Base-by-base conservation (phyloP, 2,888 invertebrate genomes). In the Melanostoma mellinum region DNA sequence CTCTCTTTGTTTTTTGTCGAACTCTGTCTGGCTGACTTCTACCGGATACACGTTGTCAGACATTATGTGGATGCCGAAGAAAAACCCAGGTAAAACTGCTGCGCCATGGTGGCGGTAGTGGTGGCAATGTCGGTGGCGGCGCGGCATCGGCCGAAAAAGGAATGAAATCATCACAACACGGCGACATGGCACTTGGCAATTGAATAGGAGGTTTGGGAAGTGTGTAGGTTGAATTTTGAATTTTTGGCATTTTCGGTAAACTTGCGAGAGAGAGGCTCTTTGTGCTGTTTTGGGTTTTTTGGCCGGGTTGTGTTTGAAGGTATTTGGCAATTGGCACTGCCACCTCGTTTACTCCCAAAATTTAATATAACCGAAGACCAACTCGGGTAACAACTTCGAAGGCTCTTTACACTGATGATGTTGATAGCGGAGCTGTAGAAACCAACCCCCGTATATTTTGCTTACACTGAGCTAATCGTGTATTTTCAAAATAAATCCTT, bases 401-500 rank as follows among this genome's bases (percentile, higher is more conserved):
- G 42, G 20, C 20, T 20, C 20, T 20, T 1, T 52, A 44, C 44
- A 44, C 46, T 44, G 42, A 10, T 40, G n/a, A 48, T 9, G 67
- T 40, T 58, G 58, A 53, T 50, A 6, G 3, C 33, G 35, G 8
- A 55, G 46, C 6, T 9, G 35, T 50, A n/a, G 48, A 40, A 55
- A 50, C 56, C 40, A 38, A n/a, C 9, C 71, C 36, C 9, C 33
- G n/a, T 30, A 38, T 38, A 48, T 50, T 48, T 5, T 46, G 48
- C 33, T 44, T 52, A 65, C 58, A 78, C 61, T 52, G 56, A 60
- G 67, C 80, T 85, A 85, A 85, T 85, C 85, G 80, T 85, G 80
- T 85, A 76, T 76, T 85, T 85, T 80, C 76, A 61, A 80, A 80
- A 85, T 80, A 85, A 85, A 85, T 85, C 85, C 80, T 63, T 80